Evolutionary conservation across 2,797 vertebrate genomes (phyloP).

Genomic region (Ciconia nigra): DNA sequence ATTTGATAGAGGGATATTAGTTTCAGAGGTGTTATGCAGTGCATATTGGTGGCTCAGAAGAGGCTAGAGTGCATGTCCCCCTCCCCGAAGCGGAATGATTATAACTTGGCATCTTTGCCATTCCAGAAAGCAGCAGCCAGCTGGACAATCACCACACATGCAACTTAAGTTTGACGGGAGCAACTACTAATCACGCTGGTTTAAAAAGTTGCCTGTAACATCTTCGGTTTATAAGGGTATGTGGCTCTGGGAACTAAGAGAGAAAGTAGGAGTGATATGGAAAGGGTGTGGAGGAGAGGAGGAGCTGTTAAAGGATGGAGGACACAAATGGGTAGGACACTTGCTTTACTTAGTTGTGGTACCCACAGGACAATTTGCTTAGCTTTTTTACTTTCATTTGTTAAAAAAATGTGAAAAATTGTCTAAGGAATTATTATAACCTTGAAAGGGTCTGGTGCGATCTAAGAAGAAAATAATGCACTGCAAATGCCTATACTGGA

Average conservation of each 20-base stretch:
- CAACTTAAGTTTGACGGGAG: background rate
- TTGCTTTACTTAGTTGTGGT: background rate
- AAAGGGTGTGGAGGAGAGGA: background rate
- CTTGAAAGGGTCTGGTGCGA: background rate
- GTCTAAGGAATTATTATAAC: background rate
- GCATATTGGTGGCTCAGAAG: background rate
- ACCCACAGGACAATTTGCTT: background rate
- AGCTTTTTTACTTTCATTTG: background rate
- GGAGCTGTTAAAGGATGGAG: background rate
- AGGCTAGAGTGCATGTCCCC: background rate
- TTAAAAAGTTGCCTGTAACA: background rate
- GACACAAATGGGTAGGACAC: background rate
- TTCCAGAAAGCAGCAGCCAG: background rate
- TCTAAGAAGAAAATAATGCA: background rate
- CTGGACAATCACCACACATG: background rate
- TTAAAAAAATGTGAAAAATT: background rate
- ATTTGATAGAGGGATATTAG: background rate
- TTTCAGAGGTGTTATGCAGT: background rate
- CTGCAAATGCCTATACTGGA: background rate
- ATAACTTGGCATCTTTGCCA: background rate
- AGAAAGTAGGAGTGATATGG: background rate
- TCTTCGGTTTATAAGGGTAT: background rate
- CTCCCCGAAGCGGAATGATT: background rate
- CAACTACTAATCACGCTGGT: background rate
- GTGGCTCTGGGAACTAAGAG: background rate